Conservation (phyloP, 2,888 invertebrate genomes). For the Tiliacea citrago region DNA sequence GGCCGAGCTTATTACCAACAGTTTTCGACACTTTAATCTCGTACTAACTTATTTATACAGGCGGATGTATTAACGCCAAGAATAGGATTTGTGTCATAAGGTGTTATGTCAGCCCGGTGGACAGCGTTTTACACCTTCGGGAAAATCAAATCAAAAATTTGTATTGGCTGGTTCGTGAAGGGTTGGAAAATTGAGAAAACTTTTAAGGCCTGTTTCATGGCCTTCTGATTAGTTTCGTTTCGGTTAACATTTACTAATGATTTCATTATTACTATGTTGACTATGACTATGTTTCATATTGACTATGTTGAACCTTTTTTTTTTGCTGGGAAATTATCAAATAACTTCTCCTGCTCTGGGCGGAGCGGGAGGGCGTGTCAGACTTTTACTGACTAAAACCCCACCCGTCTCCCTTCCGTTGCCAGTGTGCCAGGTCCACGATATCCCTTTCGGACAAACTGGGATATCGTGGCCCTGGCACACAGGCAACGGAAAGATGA, state of each 20-base stretch:
- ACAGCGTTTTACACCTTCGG: constrained; percentile 18
- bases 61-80: constrained; percentile 52
- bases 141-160: constrained; percentile 3
- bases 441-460: no score
- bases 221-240: not conserved
- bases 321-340: no score
- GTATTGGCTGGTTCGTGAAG: not conserved
- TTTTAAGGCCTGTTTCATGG: constrained; percentile 6
- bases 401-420: no score
- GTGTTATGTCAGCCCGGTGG: constrained; percentile 40
- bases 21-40: constrained; percentile 78
- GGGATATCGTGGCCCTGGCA: no score
- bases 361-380: no score
- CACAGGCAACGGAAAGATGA: no score
- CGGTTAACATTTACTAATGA: not conserved
- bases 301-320: no score
- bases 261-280: no score
- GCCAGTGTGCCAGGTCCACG: no score
- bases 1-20: constrained; percentile 62
- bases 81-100: constrained; percentile 48
- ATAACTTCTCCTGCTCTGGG: no score
- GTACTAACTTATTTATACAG: constrained; percentile 73
- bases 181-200: not conserved
- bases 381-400: no score
- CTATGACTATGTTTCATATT: no score